phyloP scores from a whole-genome alignment of 2,888 invertebrate species.

The Achlya flavicornis region DNA sequence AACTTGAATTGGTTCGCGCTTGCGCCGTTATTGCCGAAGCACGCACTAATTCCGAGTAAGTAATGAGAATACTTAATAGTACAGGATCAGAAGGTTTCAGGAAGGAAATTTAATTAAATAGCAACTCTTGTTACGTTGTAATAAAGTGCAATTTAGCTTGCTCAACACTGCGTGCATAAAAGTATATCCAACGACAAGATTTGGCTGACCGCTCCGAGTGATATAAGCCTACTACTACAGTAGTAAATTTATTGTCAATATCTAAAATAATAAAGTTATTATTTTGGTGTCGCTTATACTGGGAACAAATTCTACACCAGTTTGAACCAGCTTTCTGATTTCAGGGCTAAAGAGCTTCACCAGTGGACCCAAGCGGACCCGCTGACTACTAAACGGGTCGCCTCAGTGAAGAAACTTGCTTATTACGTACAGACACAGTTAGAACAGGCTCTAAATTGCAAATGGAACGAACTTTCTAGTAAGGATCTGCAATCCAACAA shows the following conservation, averaged over 20 bases:
- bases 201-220: too few species aligned
- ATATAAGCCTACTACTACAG: too few species aligned
- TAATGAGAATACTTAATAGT: constrained; percentile 18
- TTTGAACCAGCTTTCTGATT: constrained; percentile 17
- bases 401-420: constrained; percentile 87
- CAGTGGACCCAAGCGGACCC: constrained; percentile 85
- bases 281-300: neutral
- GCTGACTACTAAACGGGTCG: constrained; percentile 86
- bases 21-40: constrained; percentile 77
- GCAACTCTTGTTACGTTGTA: too few species aligned
- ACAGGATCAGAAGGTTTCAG: neutral
- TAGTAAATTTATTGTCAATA: too few species aligned
- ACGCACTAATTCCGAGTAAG: constrained; percentile 74
- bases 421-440: constrained; percentile 91
- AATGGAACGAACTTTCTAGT: constrained; percentile 86
- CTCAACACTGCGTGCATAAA: too few species aligned
- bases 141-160: too few species aligned
- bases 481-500: constrained; percentile 68
- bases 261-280: too few species aligned
- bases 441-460: constrained; percentile 89
- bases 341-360: constrained; percentile 66
- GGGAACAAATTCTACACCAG: too few species aligned
- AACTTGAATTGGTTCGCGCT: constrained; percentile 71
- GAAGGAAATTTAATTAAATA: too few species aligned
- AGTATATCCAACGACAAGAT: too few species aligned